These are phyloP conservation scores for Pampus argenteus DNA, from an alignment of 2,797 vertebrate genomes.

Conservation along the genomic window DNA sequence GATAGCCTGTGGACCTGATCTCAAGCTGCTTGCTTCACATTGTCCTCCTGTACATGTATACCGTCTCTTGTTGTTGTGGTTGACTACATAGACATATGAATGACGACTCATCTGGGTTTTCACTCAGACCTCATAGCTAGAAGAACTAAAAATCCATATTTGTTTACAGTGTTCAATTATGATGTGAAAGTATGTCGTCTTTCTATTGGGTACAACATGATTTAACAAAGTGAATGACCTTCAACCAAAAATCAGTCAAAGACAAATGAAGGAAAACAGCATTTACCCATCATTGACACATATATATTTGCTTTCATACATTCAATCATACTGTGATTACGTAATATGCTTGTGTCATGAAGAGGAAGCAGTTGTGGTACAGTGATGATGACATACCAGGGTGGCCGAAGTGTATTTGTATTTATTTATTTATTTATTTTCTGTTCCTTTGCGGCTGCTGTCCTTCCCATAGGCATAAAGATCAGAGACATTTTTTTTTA, in stretches of 20 bases:
- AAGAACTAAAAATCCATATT: conserved; percentile 38
- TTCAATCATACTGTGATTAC: conserved; percentile 41
- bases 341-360: conserved; percentile 49
- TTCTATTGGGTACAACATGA: conserved; percentile 14
- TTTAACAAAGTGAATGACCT: conserved; percentile 46
- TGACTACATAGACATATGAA: conserved; percentile 22
- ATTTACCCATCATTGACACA: conserved; percentile 11
- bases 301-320: conserved; percentile 9
- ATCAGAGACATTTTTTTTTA: background rate
- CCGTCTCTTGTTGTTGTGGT: background rate
- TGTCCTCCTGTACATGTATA: conserved; percentile 16
- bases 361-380: conserved; percentile 25
- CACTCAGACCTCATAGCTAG: conserved; percentile 11
- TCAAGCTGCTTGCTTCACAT: background rate
- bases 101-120: conserved; percentile 10
- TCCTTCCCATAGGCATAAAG: conserved; percentile 21
- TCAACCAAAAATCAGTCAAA: conserved; percentile 32
- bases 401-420: conserved; percentile 44
- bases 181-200: background rate
- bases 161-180: conserved; percentile 24
- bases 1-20: conserved; percentile 8
- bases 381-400: conserved; percentile 42
- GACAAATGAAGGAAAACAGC: conserved; percentile 24
- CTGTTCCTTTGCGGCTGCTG: conserved; percentile 18
- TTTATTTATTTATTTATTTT: conserved; percentile 51